Base-by-base conservation (phyloP, 2,797 vertebrate genomes). In the Channallabes apus region DNA sequence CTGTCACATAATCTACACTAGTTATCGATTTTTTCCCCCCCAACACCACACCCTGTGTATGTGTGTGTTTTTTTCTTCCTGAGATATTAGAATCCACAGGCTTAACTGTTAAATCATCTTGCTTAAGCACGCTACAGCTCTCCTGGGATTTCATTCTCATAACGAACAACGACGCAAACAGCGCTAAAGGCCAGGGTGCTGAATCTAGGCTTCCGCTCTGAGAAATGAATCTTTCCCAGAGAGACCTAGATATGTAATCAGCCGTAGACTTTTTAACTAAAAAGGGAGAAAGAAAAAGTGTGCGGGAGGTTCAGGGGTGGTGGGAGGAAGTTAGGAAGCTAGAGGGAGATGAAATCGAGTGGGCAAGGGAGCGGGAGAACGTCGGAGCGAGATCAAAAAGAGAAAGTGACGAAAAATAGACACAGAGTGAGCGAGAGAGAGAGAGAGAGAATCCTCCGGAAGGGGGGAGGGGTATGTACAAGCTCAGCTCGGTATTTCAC, bases 161-260 rank as follows among this genome's bases (percentile, higher is more conserved):
- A 67, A 54, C 22, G 62, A 54, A 67, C 29, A 38, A 1, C 18
- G 77, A 79, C 4, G n/a, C 78, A 20, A 64, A 80, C 8, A 11
- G n/a, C 22, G 3, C 58, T 61, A 65, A 65, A 64, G 61, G 41
- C 59, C 62, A 38, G 72, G 82, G 51, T 85, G 80, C 62, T 72
- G 46, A 77, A 85, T 84, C 62, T 77, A 15, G 84, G 73, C 68
- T 87, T 86, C 38, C 38, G 69, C 84, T 76, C 80, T 7, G 54
- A 82, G 68, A 75, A 85, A 87, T 82, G 64, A 73, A 87, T 82
- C 64, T 80, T 71, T 87, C 82, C 86, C 80, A 29, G 82, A 84
- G 84, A 90, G 91, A 84, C 89, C 90, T 88, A 90, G 86, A 90
- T 90, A 87, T 88, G 90, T 90, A 90, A 87, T 88, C 89, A 90